Evolutionary conservation across 2,888 invertebrate species (phyloP).

Genomic region (Teleogryllus oceanicus): DNA sequence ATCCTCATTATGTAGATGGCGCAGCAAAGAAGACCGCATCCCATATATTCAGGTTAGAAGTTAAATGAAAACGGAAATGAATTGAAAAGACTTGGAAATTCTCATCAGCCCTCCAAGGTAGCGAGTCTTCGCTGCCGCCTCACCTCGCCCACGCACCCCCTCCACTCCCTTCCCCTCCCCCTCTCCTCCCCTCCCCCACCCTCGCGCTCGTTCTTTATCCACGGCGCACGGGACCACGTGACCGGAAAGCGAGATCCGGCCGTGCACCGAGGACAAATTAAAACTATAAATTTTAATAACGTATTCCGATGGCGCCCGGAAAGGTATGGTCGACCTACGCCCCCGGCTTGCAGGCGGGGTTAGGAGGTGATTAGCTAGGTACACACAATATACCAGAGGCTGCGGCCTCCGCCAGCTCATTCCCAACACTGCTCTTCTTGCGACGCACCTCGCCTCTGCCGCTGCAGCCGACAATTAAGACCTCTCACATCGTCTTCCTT

Average conservation of each 20-base stretch:
- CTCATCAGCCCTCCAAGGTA: conserved; percentile 22
- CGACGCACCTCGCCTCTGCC: not conserved
- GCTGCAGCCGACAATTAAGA: conserved; percentile 9
- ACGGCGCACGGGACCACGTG: conserved; percentile 30
- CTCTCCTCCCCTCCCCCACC: not conserved
- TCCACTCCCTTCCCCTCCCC: not conserved
- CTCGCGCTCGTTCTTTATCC: conserved; percentile 27
- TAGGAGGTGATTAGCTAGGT: not conserved
- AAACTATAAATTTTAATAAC: conserved; percentile 36
- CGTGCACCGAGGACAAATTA: conserved; percentile 32
- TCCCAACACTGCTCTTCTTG: not conserved
- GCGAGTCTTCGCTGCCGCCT: not conserved
- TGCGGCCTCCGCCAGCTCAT: not conserved
- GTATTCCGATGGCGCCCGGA: conserved; percentile 26
- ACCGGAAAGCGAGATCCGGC: conserved; percentile 28
- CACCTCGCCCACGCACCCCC: not conserved
- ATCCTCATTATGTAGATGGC: conserved; percentile 28
- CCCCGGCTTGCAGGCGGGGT: not conserved
- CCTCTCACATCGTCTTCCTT: not conserved
- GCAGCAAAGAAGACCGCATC: conserved; percentile 23
- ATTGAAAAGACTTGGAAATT: conserved; percentile 29
- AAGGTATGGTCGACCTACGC: not conserved
- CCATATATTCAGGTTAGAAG: conserved; percentile 28
- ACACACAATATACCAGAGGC: not conserved
- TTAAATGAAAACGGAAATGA: conserved; percentile 31